Percentiles rank a stretch among this genome's conserved stretches.
These are phyloP conservation scores for Charina bottae DNA, from an alignment of 2,113 vertebrate genomes.

Conservation along the genomic window DNA sequence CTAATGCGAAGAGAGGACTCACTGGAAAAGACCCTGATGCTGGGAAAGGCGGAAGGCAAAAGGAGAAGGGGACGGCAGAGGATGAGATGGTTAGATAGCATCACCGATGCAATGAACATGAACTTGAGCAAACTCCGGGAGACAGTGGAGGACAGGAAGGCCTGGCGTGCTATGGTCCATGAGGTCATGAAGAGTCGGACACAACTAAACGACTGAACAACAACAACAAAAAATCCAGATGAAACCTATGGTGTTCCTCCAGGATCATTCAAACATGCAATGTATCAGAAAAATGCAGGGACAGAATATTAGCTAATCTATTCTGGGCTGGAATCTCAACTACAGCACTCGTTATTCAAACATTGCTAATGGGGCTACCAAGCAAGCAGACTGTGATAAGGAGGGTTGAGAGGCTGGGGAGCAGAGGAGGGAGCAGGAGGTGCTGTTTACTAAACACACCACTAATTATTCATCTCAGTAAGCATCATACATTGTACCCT, in stretches of 20 bases:
- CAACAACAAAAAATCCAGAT: no score
- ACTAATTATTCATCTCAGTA: conserved; percentile 61
- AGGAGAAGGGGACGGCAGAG: no score
- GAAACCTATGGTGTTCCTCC: conserved; percentile 34
- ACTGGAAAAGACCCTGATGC: no score
- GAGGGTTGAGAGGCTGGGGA: conserved; percentile 28
- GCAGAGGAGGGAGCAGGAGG: conserved; percentile 1
- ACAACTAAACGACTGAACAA: no score
- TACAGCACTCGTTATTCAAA: conserved; percentile 38
- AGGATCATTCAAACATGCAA: conserved; percentile 4
- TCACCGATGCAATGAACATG: no score
- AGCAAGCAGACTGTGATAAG: conserved; percentile 32
- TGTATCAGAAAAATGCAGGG: conserved; percentile 25
- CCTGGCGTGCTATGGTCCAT: no score
- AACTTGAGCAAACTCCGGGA: no score
- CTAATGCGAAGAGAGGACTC: no score
- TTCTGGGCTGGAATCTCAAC: not conserved
- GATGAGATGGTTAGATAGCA: no score
- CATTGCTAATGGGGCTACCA: conserved; percentile 42
- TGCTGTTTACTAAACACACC: conserved; percentile 50
- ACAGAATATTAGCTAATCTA: conserved; percentile 25
- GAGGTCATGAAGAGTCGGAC: no score
- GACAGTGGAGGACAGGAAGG: no score
- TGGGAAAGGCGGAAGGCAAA: no score
- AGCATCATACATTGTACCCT: conserved; percentile 20